These are phyloP conservation scores for Leptinotarsa rubiginosa DNA, from an alignment of 2,888 invertebrate species.

Conservation along the genomic window DNA sequence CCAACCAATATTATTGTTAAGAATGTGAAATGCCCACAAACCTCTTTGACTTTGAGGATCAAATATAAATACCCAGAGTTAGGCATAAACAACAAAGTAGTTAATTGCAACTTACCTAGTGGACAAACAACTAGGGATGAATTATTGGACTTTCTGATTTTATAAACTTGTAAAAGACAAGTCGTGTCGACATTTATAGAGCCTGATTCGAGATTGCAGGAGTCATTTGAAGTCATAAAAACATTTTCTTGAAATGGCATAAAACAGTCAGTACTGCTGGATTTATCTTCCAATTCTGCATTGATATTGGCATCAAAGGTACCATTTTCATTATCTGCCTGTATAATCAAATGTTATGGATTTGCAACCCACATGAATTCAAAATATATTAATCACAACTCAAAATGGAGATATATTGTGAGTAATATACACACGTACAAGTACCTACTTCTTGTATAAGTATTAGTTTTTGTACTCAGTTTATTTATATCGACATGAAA, in stretches of 20 bases:
- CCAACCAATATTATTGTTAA: too few species aligned
- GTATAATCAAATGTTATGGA: too few species aligned
- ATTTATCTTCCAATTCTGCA: not conserved
- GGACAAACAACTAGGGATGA: slow-evolving; percentile 46
- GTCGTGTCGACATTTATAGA: slow-evolving; percentile 2
- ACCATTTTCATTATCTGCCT: not conserved
- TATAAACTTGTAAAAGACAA: slow-evolving; percentile 52
- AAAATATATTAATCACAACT: not conserved
- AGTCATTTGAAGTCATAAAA: not conserved
- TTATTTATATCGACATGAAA: too few species aligned
- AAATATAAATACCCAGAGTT: not conserved
- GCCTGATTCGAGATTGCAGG: not conserved
- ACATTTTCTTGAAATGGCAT: slow-evolving; percentile 1
- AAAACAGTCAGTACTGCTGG: not conserved
- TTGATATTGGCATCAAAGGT: not conserved
- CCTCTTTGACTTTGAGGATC: too few species aligned
- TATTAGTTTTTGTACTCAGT: too few species aligned
- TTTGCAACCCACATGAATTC: too few species aligned
- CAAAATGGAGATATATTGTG: not conserved
- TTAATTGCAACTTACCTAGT: slow-evolving; percentile 43
- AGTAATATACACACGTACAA: too few species aligned
- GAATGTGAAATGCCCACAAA: too few species aligned
- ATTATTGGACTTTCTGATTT: slow-evolving; percentile 48
- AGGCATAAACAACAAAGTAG: not conserved
- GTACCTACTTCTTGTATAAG: too few species aligned